A percentile compares a stretch with the other conserved stretches of the same genome.
Conservation (phyloP, 1,140 invertebrate genomes). For the Chelonus insularis region DNA sequence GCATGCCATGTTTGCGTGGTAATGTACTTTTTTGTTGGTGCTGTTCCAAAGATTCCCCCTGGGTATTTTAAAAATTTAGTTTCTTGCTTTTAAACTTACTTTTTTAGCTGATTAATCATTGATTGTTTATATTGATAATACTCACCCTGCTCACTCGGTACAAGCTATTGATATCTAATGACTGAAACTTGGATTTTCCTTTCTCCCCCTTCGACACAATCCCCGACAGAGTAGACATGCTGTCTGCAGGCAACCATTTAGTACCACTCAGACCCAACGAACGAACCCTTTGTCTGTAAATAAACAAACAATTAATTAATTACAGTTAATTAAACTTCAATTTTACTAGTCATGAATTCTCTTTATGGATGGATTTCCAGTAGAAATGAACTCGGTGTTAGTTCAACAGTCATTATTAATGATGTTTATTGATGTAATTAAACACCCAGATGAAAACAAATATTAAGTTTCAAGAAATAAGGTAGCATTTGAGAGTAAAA, state of each 20-base stretch:
- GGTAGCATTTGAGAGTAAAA: too few relatives aligned
- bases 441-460: too few relatives aligned
- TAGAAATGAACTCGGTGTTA: too few relatives aligned
- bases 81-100: too few relatives aligned
- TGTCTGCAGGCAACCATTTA: conserved; percentile 85
- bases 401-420: too few relatives aligned
- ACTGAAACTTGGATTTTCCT: conserved; percentile 92
- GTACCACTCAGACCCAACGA: conserved; percentile 75
- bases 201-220: conserved; percentile 85
- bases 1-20: conserved; percentile 96
- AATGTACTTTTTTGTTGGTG: conserved; percentile 85
- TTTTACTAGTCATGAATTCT: too few relatives aligned
- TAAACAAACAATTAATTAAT: conserved; percentile 12
- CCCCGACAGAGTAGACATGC: conserved; percentile 86
- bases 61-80: conserved; percentile 12
- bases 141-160: conserved; percentile 85
- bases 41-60: conserved; percentile 88
- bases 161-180: conserved; percentile 96
- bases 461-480: too few relatives aligned
- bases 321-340: not conserved
- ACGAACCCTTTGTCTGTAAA: conserved; percentile 76
- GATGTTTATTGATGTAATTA: too few relatives aligned
- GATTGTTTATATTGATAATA: too few relatives aligned
- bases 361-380: too few relatives aligned
- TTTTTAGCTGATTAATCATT: too few relatives aligned